Evolutionary conservation across 2,113 vertebrate genomes (phyloP).

Genomic region (Vulpes ferrilata): DNA sequence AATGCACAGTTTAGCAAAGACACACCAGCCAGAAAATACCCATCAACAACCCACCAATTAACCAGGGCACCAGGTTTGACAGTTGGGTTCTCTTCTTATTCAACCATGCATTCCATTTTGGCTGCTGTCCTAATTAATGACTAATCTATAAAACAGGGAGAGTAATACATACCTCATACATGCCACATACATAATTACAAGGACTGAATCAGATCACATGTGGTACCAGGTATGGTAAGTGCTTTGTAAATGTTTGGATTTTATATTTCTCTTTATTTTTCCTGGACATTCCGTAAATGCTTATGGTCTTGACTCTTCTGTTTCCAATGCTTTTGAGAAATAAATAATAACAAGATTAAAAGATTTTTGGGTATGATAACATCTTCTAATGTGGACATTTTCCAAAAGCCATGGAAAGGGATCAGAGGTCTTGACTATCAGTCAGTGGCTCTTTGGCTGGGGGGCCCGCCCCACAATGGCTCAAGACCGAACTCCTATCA

Average conservation of each 20-base stretch:
- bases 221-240: conserved; percentile 21
- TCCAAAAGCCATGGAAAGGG: not conserved
- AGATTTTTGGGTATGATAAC: not conserved
- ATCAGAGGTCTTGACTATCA: not conserved
- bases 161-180: conserved; percentile 57
- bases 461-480: not conserved
- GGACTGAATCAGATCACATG: conserved; percentile 58
- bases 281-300: not conserved
- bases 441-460: too few relatives aligned
- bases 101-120: conserved; percentile 26
- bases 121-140: conserved; percentile 78
- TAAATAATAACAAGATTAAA: not conserved
- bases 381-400: not conserved
- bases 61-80: conserved; percentile 56
- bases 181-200: conserved; percentile 58
- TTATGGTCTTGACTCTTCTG: not conserved
- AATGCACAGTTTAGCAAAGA: conserved; percentile 29
- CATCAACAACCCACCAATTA: conserved; percentile 64
- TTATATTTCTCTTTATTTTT: conserved; percentile 16
- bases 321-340: conserved; percentile 47
- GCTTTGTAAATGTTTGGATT: conserved; percentile 38
- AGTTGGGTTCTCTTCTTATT: conserved; percentile 61
- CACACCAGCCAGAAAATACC: conserved; percentile 55
- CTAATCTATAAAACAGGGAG: conserved; percentile 69
- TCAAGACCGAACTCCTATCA: not conserved